Conservation (phyloP, 35 echinoderm and acorn worm species). For the Lytechinus pictus region DNA sequence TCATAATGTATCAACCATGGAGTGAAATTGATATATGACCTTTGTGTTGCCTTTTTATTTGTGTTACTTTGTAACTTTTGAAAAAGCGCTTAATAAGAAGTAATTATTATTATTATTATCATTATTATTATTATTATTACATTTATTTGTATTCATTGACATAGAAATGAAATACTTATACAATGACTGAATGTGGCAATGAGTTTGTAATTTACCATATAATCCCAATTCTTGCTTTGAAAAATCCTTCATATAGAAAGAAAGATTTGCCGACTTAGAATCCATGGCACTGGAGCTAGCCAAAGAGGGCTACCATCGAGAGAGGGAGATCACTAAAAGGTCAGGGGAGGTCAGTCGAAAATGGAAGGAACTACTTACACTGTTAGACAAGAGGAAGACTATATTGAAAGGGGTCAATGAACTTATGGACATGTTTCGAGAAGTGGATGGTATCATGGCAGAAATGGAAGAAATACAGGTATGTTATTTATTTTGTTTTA, state of each 20-base stretch:
- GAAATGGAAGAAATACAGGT: slow-evolving; percentile 94
- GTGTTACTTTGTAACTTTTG: no score
- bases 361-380: slow-evolving; percentile 78
- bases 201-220: background rate
- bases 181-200: background rate
- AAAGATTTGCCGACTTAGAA: slow-evolving; percentile 78
- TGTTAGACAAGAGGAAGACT: slow-evolving; percentile 75
- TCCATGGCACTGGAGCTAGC: slow-evolving; percentile 86
- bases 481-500: background rate
- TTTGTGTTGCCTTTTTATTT: no score
- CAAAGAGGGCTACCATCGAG: slow-evolving; percentile 70
- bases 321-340: slow-evolving; percentile 35
- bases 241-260: slow-evolving; percentile 61
- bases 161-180: no score
- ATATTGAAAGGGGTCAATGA: slow-evolving; percentile 82
- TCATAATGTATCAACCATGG: no score
- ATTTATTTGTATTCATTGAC: no score
- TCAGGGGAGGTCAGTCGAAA: slow-evolving; percentile 74
- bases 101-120: no score
- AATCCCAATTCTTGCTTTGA: background rate
- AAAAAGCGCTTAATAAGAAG: no score
- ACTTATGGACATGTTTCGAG: slow-evolving; percentile 90
- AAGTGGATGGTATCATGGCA: slow-evolving; percentile 78
- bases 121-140: no score
- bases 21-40: no score